These are phyloP conservation scores for Ariolimax columbianus DNA, from an alignment of 2,888 invertebrate species.

Conservation along the genomic window DNA sequence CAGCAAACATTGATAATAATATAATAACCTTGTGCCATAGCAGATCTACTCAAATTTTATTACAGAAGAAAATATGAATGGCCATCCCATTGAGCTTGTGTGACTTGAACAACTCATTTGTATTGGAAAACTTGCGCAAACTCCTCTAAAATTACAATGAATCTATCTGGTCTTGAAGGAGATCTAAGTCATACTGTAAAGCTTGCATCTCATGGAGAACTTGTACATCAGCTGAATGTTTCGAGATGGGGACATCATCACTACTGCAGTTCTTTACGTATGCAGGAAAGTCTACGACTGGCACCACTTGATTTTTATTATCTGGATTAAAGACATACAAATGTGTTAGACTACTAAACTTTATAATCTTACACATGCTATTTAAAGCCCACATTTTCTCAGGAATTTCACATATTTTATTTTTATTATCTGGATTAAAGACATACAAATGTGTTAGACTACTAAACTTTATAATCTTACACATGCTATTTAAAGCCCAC, in stretches of 20 bases:
- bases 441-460: background rate
- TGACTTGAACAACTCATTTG: background rate
- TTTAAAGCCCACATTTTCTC: too few species aligned
- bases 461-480: too few species aligned
- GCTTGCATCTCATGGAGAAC: conserved; percentile 63
- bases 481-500: too few species aligned
- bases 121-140: too few species aligned
- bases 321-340: conserved; percentile 17
- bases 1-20: too few species aligned
- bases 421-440: conserved; percentile 30
- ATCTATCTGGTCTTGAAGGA: conserved; percentile 49
- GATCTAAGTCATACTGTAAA: conserved; percentile 58
- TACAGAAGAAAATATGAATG: too few species aligned
- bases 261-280: background rate
- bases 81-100: too few species aligned
- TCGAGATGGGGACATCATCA: background rate
- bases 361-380: too few species aligned
- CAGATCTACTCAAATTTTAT: too few species aligned
- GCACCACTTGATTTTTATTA: conserved; percentile 43
- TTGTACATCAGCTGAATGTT: conserved; percentile 46
- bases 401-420: too few species aligned
- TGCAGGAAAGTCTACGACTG: conserved; percentile 19
- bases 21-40: too few species aligned
- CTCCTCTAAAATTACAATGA: conserved; percentile 7
- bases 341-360: too few species aligned